A percentile compares a stretch with the other conserved stretches of the same genome.
Conservation (phyloP, 2,113 vertebrate genomes). For the Suncus etruscus region DNA sequence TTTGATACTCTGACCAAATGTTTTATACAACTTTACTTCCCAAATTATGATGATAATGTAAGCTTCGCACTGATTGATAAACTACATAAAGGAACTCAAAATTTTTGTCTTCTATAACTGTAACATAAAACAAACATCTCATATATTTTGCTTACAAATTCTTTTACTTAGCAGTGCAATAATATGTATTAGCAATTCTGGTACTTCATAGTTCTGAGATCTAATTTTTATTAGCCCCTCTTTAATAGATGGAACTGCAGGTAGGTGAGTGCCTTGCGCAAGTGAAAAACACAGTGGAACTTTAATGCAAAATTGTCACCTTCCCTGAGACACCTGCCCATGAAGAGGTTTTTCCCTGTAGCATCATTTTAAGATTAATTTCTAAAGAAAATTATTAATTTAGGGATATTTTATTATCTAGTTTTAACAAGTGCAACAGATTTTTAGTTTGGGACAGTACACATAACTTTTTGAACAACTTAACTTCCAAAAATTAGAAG, state of each 20-base stretch:
- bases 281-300: accelerated
- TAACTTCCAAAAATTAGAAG: not conserved
- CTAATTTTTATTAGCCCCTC: not conserved
- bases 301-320: accelerated
- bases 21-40: not conserved
- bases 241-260: not conserved
- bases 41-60: not conserved
- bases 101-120: not conserved
- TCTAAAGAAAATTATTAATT: not conserved
- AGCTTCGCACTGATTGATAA: not conserved
- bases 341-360: not conserved
- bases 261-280: accelerated
- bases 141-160: not conserved
- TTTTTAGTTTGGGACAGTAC: too few species aligned
- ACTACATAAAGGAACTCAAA: not conserved
- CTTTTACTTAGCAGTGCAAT: not conserved
- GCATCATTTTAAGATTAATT: not conserved
- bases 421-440: too few species aligned
- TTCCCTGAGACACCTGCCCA: accelerated
- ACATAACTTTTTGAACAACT: not conserved
- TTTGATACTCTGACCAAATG: too few species aligned
- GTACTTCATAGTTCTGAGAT: not conserved
- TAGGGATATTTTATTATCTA: not conserved
- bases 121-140: not conserved
- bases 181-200: too few species aligned